phyloP scores from a whole-genome alignment of 2,113 vertebrate genomes.

The Anas platyrhynchos region DNA sequence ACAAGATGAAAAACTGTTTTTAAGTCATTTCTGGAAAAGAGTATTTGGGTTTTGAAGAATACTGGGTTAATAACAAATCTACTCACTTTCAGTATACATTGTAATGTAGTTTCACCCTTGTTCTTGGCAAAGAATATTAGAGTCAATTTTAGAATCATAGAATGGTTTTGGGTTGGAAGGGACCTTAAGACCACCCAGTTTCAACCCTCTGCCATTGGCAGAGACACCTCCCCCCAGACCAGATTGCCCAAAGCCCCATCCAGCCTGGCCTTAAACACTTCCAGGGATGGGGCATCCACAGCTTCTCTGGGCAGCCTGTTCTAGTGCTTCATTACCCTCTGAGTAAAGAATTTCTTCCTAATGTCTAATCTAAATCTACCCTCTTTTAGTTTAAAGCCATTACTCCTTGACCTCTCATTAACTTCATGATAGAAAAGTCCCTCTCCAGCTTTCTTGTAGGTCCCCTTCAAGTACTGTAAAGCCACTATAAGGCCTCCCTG shows the following conservation, averaged over 20 bases:
- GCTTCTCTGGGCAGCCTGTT: background rate
- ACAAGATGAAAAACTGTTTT: background rate
- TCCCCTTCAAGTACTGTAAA: background rate
- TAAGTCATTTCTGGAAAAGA: background rate
- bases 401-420: background rate
- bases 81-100: background rate
- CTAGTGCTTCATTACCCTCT: background rate
- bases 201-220: background rate
- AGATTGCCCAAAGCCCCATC: background rate
- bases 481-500: background rate
- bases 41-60: background rate
- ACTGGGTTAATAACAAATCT: background rate
- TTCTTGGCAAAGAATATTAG: background rate
- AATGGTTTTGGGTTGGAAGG: no score
- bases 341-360: background rate
- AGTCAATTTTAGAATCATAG: background rate
- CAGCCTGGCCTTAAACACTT: no score
- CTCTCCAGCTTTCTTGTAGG: background rate
- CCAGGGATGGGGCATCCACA: no score
- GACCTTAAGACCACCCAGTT: background rate
- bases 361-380: background rate
- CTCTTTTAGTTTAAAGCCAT: background rate
- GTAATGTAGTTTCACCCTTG: background rate
- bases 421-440: background rate
- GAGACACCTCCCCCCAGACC: background rate